phyloP scores from a whole-genome alignment of 1,140 invertebrate species.

The Solenopsis invicta region DNA sequence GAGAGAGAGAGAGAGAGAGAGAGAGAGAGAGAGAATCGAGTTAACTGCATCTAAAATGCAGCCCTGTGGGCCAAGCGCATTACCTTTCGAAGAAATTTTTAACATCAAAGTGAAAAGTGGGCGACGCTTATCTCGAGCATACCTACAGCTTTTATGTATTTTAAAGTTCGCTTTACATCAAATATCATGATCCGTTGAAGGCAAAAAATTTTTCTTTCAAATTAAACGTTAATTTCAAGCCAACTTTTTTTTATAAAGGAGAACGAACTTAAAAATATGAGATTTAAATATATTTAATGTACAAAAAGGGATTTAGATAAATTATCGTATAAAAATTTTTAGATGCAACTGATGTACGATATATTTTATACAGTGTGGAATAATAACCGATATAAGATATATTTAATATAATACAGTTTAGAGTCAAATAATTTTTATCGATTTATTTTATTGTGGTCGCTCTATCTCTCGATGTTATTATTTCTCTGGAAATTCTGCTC shows the following conservation, averaged over 20 bases:
- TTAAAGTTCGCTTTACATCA: background rate
- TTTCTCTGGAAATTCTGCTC: background rate
- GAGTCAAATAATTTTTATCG: background rate
- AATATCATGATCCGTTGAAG: background rate
- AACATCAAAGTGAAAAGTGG: constrained; percentile 14
- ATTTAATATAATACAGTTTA: background rate
- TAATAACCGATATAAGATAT: background rate
- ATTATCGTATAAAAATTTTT: background rate
- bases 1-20: background rate
- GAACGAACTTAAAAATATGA: background rate
- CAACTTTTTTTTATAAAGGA: background rate
- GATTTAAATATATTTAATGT: background rate
- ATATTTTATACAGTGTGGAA: background rate
- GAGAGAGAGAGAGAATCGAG: constrained; percentile 25
- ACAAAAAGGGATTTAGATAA: background rate
- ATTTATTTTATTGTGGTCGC: background rate
- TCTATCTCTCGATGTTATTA: background rate
- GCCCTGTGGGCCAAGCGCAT: background rate
- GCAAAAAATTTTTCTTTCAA: background rate
- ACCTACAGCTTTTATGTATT: background rate
- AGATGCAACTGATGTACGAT: too few relatives aligned
- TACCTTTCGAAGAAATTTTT: constrained; percentile 30
- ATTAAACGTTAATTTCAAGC: background rate
- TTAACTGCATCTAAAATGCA: constrained; percentile 50
- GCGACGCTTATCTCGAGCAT: background rate